A percentile compares a stretch with the other conserved stretches of the same genome.
phyloP scores from a whole-genome alignment of 2,888 invertebrate genomes.

The Tethea ocularis region DNA sequence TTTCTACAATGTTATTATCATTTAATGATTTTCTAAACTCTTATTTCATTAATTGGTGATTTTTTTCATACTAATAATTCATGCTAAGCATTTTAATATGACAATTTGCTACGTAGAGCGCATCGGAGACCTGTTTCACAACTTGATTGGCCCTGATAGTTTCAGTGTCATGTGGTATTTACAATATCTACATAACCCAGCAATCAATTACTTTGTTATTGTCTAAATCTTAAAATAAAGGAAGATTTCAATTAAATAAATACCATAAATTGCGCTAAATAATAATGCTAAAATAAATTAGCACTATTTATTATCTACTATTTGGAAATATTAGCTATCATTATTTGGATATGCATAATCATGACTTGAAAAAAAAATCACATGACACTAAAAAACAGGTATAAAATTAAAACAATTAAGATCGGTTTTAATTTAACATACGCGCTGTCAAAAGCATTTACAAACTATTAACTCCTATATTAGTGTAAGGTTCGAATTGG shows the following conservation, averaged over 20 bases:
- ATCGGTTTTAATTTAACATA: not conserved
- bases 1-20: not conserved
- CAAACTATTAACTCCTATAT: not conserved
- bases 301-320: not conserved
- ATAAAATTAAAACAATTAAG: not conserved
- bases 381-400: not conserved
- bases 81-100: not conserved
- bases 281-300: not conserved
- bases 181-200: not conserved
- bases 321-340: not conserved
- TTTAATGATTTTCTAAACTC: conserved; percentile 6
- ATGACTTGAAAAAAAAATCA: not conserved
- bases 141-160: not conserved
- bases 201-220: not conserved
- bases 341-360: not conserved
- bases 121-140: not conserved
- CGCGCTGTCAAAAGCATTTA: not conserved
- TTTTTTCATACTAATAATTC: not conserved
- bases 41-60: not conserved
- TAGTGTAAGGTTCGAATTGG: not conserved
- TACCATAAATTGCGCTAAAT: not conserved
- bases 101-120: not conserved
- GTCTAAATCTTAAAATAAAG: not conserved
- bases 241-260: not conserved
- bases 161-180: not conserved